phyloP scores from a whole-genome alignment of 2,888 invertebrate genomes.

The Drosophila paranaensis region DNA sequence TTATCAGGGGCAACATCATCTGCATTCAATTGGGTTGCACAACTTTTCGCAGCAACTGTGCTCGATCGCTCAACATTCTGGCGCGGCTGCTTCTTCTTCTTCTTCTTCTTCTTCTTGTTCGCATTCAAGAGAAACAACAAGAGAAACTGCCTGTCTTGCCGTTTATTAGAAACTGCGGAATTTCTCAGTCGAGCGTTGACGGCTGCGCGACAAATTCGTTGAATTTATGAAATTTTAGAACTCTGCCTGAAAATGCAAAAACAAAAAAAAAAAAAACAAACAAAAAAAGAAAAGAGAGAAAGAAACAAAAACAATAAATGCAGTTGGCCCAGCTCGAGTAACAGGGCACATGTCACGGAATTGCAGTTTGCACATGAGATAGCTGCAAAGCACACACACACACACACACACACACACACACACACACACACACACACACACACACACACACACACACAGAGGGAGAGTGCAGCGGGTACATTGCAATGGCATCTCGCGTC shows the following conservation, averaged over 20 bases:
- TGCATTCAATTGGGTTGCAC: conserved; percentile 32
- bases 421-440: conserved; percentile 16
- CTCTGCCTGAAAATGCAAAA: conserved; percentile 26
- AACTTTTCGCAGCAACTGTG: conserved; percentile 45
- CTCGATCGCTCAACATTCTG: conserved; percentile 7
- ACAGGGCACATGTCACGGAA: conserved; percentile 74
- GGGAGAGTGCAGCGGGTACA: neutral
- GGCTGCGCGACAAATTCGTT: conserved; percentile 71
- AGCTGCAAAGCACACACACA: conserved; percentile 10
- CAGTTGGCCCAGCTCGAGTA: conserved; percentile 52
- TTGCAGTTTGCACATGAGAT: conserved; percentile 61
- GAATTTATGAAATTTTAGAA: conserved; percentile 81
- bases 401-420: conserved; percentile 14
- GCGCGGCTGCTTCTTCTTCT: neutral
- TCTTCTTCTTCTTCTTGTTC: neutral
- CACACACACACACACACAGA: conserved; percentile 9
- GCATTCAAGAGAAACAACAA: conserved; percentile 24
- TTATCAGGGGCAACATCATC: conserved; percentile 45
- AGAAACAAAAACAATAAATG: neutral
- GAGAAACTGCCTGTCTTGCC: conserved; percentile 60
- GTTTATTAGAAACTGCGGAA: conserved; percentile 67
- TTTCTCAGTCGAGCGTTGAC: conserved; percentile 55
- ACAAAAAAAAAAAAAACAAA: neutral
- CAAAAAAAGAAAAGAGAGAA: neutral
- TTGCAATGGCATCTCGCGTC: conserved; percentile 34